A percentile compares a stretch with the other conserved stretches of the same genome.
Conservation (phyloP, 2,797 vertebrate genomes). For the Darevskia nairensis region DNA sequence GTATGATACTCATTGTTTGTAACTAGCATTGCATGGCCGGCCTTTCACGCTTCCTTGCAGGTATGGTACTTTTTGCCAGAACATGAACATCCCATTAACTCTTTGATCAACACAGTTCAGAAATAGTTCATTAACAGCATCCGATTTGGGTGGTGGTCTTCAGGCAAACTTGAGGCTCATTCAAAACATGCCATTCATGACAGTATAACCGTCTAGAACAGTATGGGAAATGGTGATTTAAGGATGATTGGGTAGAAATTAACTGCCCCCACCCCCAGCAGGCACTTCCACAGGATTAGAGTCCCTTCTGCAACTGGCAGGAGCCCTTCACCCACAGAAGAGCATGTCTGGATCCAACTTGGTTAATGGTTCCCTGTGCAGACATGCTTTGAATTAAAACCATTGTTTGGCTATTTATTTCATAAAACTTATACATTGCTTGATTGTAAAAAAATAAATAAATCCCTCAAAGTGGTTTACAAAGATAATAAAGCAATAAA, state of each 20-base stretch:
- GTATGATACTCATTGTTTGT: too few relatives aligned
- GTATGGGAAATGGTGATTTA: not conserved
- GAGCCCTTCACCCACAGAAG: not conserved
- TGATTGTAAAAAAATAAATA: too few relatives aligned
- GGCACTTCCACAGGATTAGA: not conserved
- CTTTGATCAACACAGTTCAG: not conserved
- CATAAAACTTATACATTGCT: too few relatives aligned
- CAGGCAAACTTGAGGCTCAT: too few relatives aligned
- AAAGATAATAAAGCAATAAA: too few relatives aligned
- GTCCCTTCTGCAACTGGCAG: not conserved
- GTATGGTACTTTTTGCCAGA: too few relatives aligned
- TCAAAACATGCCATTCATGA: too few relatives aligned
- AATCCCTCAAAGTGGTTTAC: not conserved
- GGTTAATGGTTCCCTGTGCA: not conserved
- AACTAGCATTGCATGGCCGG: too few relatives aligned
- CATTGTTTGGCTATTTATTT: not conserved
- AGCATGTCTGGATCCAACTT: not conserved
- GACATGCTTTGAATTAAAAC: not conserved
- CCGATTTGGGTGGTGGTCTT: too few relatives aligned
- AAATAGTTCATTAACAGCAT: too few relatives aligned
- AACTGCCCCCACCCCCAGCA: not conserved
- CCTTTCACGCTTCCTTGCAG: too few relatives aligned
- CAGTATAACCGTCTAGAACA: too few relatives aligned
- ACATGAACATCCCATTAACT: not conserved
- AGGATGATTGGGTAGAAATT: not conserved